Conservation (phyloP, 2,797 vertebrate species). For the Cossypha niveicapilla region DNA sequence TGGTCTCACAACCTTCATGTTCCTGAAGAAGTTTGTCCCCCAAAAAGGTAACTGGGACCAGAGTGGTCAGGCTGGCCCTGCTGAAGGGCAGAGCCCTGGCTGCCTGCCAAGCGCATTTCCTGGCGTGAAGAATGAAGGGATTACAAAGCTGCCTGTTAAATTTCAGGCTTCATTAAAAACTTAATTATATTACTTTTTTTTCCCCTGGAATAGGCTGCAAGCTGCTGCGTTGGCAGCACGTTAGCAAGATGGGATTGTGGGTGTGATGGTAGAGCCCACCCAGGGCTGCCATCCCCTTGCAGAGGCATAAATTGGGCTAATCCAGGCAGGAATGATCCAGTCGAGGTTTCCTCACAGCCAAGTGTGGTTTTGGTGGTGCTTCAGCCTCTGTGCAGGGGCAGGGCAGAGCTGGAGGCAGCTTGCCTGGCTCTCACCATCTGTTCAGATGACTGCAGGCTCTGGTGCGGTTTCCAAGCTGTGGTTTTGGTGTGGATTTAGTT, state of each 20-base stretch:
- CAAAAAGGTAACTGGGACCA: not conserved
- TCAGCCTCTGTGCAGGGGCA: not conserved
- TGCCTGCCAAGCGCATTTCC: not conserved
- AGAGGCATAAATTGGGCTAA: not conserved
- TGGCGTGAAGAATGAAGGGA: not conserved
- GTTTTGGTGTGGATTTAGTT: not conserved
- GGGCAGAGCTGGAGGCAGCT: not conserved
- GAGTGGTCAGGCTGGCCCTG: not conserved
- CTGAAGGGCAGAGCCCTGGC: not conserved
- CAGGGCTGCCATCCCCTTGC: not conserved
- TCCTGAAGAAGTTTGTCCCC: not conserved
- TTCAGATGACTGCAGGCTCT: not conserved
- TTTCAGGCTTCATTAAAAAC: constrained; percentile 50
- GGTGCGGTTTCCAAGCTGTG: not conserved
- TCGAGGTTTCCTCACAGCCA: not conserved
- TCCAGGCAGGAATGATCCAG: not conserved
- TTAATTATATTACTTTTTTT: constrained; percentile 2
- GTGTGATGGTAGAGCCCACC: constrained; percentile 20
- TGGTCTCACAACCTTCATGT: not conserved
- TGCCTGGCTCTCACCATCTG: not conserved
- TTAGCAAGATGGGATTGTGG: constrained; percentile 1
- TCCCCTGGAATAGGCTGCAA: not conserved
- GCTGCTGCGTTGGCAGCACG: not conserved
- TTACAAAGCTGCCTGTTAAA: constrained; percentile 30
- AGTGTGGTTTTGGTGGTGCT: not conserved